Base-by-base conservation (phyloP, 2,113 vertebrate species). In the Scomber japonicus region DNA sequence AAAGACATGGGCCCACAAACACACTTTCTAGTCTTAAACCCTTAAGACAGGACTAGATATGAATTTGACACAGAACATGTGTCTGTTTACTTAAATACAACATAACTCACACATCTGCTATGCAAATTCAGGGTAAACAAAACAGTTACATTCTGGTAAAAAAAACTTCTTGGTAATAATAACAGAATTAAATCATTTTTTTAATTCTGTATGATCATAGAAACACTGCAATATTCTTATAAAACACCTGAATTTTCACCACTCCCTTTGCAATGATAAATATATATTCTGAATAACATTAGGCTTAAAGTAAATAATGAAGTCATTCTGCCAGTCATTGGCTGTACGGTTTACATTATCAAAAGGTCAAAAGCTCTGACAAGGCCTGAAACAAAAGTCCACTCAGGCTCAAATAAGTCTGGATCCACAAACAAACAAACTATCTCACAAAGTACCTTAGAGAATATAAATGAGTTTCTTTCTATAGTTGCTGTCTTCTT, bases 301-400 rank as follows among this genome's bases (percentile, higher is more conserved):
- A 19, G 46, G 3, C 54, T 17, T 66, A 1, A 16, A 56, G 9
- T 30, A 7, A 48, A 44, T 67, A 51, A 67, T 50, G 14, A 60
- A 40, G 35, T 40, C 35, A 40, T 8, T 9, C 35, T 7, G 7
- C 7, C 6, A 8, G 7, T 40, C 7, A 9, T 40, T 40, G 5
- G 5, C 35, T 7, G 6, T 40, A 40, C 8, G 6, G 35, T 40
- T 62, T 60, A 71, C 65, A 75, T 12, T 4, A 55, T 78, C 12
- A 67, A 84, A 77, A 84, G 81, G 60, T 78, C 60, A 67, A n/a
- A 24, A 45, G 48, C 13, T 68, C 64, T 11, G 54, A 60, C 27
- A 59, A 13, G 19, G 11, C 15, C 21, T 24, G 60, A 73, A 70
- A 16, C 55, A 50, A 71, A 62, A 81, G 49, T 16, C 3, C 5